Evolutionary conservation across 2,888 invertebrate species (phyloP).

Genomic region (Macrophya annulata): DNA sequence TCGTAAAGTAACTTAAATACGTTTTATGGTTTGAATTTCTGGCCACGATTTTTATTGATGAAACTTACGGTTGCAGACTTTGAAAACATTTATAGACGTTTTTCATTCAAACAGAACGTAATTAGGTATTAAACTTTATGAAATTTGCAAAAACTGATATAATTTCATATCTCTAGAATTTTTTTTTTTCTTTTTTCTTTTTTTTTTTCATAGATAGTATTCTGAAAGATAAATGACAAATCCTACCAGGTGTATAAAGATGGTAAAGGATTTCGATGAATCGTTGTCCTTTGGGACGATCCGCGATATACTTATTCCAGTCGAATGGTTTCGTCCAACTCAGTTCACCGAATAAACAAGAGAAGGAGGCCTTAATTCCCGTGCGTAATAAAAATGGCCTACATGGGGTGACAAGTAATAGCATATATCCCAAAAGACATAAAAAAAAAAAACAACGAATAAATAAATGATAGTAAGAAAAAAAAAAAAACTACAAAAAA

Average conservation of each 20-base stretch:
- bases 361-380: constrained; percentile 46
- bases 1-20: constrained; percentile 1
- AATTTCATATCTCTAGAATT: not conserved
- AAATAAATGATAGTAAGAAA: not conserved
- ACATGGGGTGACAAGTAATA: constrained; percentile 49
- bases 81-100: not conserved
- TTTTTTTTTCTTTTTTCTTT: not conserved
- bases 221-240: constrained; percentile 23
- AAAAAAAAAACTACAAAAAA: constrained; percentile 12
- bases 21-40: not conserved
- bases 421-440: constrained; percentile 34
- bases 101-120: not conserved
- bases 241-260: not conserved
- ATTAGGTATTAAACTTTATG: not conserved
- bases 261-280: constrained; percentile 37
- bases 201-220: not conserved
- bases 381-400: constrained; percentile 47
- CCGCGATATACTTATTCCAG: constrained; percentile 46
- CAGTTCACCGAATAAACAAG: constrained; percentile 52
- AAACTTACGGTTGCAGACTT: not conserved
- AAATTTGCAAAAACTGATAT: not conserved
- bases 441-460: not conserved
- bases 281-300: constrained; percentile 45
- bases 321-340: constrained; percentile 37
- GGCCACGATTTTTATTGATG: not conserved